These are phyloP conservation scores for Barnardius zonarius DNA, from an alignment of 2,113 vertebrate genomes.

Conservation along the genomic window DNA sequence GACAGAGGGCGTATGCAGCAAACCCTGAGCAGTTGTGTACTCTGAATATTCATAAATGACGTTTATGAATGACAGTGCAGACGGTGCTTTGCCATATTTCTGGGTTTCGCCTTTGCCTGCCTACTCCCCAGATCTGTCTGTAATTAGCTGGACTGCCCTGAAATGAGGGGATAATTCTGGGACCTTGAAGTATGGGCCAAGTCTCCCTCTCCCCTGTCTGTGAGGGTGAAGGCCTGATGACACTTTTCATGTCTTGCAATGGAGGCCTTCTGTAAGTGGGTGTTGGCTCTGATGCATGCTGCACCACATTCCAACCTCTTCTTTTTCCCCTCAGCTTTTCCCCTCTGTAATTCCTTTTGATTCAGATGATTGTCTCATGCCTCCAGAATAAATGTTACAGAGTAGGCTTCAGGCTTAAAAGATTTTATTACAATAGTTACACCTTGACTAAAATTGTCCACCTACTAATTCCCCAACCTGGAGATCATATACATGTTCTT, in stretches of 20 bases:
- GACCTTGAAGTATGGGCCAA: background rate
- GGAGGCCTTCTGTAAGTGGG: rapidly evolving
- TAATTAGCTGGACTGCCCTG: background rate
- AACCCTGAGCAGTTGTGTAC: background rate
- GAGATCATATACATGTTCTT: background rate
- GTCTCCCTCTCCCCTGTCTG: background rate
- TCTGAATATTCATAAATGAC: background rate
- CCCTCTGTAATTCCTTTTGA: background rate
- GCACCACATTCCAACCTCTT: background rate
- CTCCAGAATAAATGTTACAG: background rate
- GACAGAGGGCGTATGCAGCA: background rate
- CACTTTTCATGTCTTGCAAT: rapidly evolving
- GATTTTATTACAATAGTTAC: background rate
- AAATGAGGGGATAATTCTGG: background rate
- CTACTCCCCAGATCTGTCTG: background rate
- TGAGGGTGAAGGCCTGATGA: background rate
- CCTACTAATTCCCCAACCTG: background rate
- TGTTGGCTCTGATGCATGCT: background rate
- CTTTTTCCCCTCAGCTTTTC: background rate
- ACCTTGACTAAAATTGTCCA: background rate
- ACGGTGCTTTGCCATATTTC: background rate
- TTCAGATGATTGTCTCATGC: background rate
- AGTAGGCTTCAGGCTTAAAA: background rate
- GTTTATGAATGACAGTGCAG: background rate
- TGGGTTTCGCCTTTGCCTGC: background rate